Percentiles rank a stretch among this genome's conserved stretches.
phyloP scores from a whole-genome alignment of 2,113 vertebrate species.

The Lathamus discolor region DNA sequence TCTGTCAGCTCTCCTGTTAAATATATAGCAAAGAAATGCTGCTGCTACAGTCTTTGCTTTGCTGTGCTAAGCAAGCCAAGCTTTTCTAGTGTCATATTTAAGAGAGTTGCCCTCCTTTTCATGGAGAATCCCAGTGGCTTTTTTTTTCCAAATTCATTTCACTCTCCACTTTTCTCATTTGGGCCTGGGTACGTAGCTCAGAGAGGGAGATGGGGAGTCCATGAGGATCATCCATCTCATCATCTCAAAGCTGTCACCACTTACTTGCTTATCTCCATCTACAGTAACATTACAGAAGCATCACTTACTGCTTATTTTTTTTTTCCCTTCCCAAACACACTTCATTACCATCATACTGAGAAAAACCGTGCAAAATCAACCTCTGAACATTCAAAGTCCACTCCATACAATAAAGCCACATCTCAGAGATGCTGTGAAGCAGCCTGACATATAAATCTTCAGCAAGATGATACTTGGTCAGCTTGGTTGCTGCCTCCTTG shows the following conservation, averaged over 20 bases:
- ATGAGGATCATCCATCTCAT: background rate
- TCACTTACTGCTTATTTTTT: rapidly evolving
- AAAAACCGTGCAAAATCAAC: background rate
- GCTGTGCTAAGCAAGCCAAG: background rate
- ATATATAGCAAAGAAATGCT: background rate
- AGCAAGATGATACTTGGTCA: background rate
- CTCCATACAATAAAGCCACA: background rate
- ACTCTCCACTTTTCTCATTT: background rate
- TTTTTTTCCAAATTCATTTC: background rate
- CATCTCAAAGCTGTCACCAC: background rate
- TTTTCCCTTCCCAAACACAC: background rate
- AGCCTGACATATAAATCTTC: background rate
- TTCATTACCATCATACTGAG: rapidly evolving
- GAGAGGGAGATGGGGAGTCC: background rate
- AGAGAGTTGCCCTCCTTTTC: background rate
- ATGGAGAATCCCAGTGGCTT: background rate
- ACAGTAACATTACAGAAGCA: background rate
- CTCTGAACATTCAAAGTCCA: background rate
- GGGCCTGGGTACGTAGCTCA: background rate
- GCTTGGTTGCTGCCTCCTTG: background rate
- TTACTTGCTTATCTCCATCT: background rate
- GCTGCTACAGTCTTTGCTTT: background rate
- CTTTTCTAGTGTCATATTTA: background rate
- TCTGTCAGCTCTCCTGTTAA: background rate
- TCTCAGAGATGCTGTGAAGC: background rate